These are phyloP conservation scores for Aphis craccivora DNA, from an alignment of 1,140 invertebrate species.

Conservation along the genomic window DNA sequence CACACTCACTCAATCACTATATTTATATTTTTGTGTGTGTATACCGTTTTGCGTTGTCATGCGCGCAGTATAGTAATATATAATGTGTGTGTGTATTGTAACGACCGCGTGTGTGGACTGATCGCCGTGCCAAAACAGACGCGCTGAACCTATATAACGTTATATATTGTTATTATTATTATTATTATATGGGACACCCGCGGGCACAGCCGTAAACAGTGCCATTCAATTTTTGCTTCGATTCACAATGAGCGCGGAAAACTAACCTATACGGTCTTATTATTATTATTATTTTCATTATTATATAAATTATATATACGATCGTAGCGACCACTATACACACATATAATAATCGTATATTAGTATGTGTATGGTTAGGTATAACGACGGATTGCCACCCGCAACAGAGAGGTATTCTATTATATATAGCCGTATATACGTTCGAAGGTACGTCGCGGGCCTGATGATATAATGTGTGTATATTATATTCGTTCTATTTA, in stretches of 20 bases:
- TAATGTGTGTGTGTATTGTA: neutral
- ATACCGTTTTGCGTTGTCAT: constrained; percentile 19
- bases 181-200: constrained; percentile 32
- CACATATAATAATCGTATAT: neutral
- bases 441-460: neutral
- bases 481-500: constrained; percentile 7
- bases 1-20: neutral
- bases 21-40: neutral
- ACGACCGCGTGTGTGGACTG: neutral
- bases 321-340: neutral
- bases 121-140: constrained; percentile 53
- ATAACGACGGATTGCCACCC: neutral
- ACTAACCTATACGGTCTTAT: neutral
- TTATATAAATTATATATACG: neutral
- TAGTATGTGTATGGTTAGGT: neutral
- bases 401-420: neutral
- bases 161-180: neutral
- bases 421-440: neutral
- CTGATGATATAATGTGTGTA: neutral
- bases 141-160: neutral
- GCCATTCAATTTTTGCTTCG: constrained; percentile 30
- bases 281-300: constrained; percentile 6
- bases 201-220: constrained; percentile 43
- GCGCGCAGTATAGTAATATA: neutral
- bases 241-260: neutral